Evolutionary conservation across 2,113 vertebrate species (phyloP).

Genomic region (Chiloscyllium plagiosum): DNA sequence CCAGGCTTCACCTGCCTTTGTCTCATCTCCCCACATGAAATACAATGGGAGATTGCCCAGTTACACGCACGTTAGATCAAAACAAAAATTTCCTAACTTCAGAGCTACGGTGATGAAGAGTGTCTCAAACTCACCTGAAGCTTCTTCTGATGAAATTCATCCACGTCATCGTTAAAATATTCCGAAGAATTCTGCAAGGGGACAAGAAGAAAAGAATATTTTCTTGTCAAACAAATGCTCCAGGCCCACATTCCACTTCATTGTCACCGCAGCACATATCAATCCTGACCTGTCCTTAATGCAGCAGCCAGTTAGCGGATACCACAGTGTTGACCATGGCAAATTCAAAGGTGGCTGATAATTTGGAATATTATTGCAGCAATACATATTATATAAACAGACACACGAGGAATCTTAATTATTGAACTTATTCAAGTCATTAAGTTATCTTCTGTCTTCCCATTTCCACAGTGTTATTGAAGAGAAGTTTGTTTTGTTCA

Average conservation of each 20-base stretch:
- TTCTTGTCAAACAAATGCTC: slow-evolving; percentile 40
- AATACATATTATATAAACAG: background rate
- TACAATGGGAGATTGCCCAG: background rate
- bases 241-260: slow-evolving; percentile 38
- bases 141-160: slow-evolving; percentile 63
- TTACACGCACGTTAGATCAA: background rate
- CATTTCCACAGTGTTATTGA: background rate
- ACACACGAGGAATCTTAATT: background rate
- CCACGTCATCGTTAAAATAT: slow-evolving; percentile 62
- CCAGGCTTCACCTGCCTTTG: background rate
- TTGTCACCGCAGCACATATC: too few species aligned
- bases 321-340: background rate
- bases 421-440: background rate
- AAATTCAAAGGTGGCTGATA: background rate
- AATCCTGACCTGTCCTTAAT: background rate
- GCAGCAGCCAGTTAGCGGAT: background rate
- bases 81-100: background rate
- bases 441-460: background rate
- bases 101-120: too few species aligned
- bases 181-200: slow-evolving; percentile 53
- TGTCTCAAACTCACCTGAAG: slow-evolving; percentile 55
- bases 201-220: slow-evolving; percentile 20
- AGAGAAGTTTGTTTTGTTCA: background rate
- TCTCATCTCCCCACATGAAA: background rate
- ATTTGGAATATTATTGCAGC: background rate